Base-by-base conservation (phyloP, 1,140 invertebrate genomes). In the Coptotermes formosanus region DNA sequence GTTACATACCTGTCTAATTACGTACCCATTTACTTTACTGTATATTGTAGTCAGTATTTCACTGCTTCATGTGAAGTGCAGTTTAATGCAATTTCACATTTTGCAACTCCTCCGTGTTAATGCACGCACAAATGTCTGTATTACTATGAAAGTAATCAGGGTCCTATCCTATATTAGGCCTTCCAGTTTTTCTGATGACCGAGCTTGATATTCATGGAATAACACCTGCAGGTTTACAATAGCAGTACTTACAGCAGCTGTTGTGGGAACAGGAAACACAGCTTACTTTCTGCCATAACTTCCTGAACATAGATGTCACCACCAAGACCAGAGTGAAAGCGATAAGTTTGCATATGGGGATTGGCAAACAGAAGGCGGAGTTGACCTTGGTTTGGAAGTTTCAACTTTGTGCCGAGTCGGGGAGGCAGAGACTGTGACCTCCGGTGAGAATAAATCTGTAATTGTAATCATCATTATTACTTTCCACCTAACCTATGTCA, bases 271-370 rank as follows among this genome's bases (percentile, higher is more conserved):
- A 94, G 91, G 88, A 97, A 98, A 88, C 96, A 96, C 2, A 98
- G 90, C 89, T 95, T 96, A 85, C 96, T 96, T 90, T 99, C 98
- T 0, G 96, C 95, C 96, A 99, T 97, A 86, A 97, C 95, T 91
- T 99, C 98, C 89, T 98, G 95, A 7, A 98, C 97, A 86, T 96
- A 96, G 82, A 99, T 97, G 90, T 98, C 97, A 11, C 96, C 96
- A 6, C 96, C 96, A 12, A 97, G 92, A 9, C 96, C 96, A 0
- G 97, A 98, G 90, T 98, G 97, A 91, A 98, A 97, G 83, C 97
- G 94, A 89, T 98, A 99, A 0, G 97, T 97, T 87, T 95, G 94
- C 87, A 97, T 93, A 86, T 94, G 93, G 75, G 96, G 94, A 89
- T 97, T 96, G 12, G 94, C 93, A 90, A 96, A 97, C 44, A 97